These are phyloP conservation scores for Poecilia latipinna DNA, from an alignment of 2,113 vertebrate species.

Conservation along the genomic window DNA sequence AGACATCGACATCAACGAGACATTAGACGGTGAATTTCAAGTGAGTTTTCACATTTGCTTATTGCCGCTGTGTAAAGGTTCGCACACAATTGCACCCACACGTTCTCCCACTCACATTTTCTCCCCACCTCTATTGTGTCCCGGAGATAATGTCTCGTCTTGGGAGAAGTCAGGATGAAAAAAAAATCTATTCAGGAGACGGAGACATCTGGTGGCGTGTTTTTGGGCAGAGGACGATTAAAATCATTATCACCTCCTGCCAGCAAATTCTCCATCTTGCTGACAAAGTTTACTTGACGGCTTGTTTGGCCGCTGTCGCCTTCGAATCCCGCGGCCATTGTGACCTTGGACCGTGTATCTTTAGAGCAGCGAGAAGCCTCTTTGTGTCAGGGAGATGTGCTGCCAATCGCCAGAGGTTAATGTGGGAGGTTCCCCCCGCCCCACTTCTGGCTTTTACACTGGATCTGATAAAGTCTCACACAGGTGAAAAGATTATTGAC, in stretches of 20 bases:
- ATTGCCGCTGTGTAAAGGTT: slow-evolving; percentile 16
- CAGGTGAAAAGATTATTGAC: slow-evolving; percentile 99
- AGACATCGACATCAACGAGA: slow-evolving; percentile 95
- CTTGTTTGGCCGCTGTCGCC: slow-evolving; percentile 93
- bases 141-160: slow-evolving; percentile 78
- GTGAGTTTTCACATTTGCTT: slow-evolving; percentile 81
- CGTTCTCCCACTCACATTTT: slow-evolving; percentile 56
- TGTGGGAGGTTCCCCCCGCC: slow-evolving; percentile 79
- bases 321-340: slow-evolving; percentile 82
- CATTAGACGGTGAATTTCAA: slow-evolving; percentile 93
- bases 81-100: slow-evolving; percentile 32
- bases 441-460: slow-evolving; percentile 84
- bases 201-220: slow-evolving; percentile 65
- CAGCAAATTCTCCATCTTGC: slow-evolving; percentile 92
- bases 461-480: slow-evolving; percentile 97
- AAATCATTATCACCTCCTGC: slow-evolving; percentile 92
- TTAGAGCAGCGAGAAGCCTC: slow-evolving; percentile 79
- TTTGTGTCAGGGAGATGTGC: slow-evolving; percentile 90
- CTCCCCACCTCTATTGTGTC: slow-evolving; percentile 75
- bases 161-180: slow-evolving; percentile 68
- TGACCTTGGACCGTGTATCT: slow-evolving; percentile 93
- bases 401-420: slow-evolving; percentile 91
- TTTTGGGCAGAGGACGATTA: slow-evolving; percentile 79
- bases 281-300: slow-evolving; percentile 97
- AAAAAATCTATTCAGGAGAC: slow-evolving; percentile 86